A percentile compares a stretch with the other conserved stretches of the same genome.
These are phyloP conservation scores for Drosophila quadrilineata DNA, from an alignment of 1,140 invertebrate species.

Conservation along the genomic window DNA sequence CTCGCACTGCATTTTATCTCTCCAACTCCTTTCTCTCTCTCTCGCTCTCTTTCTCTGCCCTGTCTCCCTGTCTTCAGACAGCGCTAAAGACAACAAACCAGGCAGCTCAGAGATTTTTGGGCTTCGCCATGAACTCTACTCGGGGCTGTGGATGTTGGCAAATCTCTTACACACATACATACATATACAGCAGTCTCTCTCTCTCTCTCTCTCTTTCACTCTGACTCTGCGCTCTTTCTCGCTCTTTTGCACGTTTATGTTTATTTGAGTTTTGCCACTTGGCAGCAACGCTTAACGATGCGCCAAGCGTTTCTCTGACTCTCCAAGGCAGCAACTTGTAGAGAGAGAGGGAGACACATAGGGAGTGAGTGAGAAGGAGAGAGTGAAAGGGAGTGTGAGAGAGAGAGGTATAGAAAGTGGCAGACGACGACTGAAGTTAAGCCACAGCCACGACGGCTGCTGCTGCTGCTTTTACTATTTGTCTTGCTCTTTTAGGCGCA, in stretches of 20 bases:
- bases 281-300: slow-evolving; percentile 76
- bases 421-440: too few relatives aligned
- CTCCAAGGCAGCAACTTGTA: slow-evolving; percentile 25
- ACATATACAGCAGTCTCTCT: too few relatives aligned
- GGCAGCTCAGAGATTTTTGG: slow-evolving; percentile 74
- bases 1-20: slow-evolving; percentile 81
- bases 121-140: too few relatives aligned
- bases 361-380: too few relatives aligned
- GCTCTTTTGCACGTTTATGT: slow-evolving; percentile 73
- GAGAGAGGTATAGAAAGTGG: too few relatives aligned
- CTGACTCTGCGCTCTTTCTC: too few relatives aligned
- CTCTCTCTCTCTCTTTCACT: neutral
- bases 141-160: slow-evolving; percentile 36
- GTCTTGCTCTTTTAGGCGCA: slow-evolving; percentile 75
- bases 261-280: slow-evolving; percentile 79
- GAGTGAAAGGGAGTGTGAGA: too few relatives aligned
- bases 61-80: neutral
- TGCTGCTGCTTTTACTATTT: too few relatives aligned
- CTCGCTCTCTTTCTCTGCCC: slow-evolving; percentile 18
- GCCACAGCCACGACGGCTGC: too few relatives aligned
- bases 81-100: slow-evolving; percentile 67
- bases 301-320: slow-evolving; percentile 40
- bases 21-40: too few relatives aligned
- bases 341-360: too few relatives aligned
- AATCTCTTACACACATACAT: neutral